A percentile compares a stretch with the other conserved stretches of the same genome.
These are phyloP conservation scores for Drosophila mercatorum DNA, from an alignment of 2,888 invertebrate species.

Conservation along the genomic window DNA sequence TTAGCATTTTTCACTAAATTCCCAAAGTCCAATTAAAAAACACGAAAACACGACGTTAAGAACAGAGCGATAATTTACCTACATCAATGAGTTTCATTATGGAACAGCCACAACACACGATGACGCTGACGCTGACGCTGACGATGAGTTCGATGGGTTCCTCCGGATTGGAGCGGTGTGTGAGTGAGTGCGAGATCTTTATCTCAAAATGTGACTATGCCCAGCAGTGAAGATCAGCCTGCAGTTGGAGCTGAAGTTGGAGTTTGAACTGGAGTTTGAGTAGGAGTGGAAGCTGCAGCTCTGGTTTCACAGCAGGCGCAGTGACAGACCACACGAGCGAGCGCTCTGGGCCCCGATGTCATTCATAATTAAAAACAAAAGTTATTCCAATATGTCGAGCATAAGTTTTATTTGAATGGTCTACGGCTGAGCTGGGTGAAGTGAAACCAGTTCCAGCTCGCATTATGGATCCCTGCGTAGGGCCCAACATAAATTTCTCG, in stretches of 20 bases:
- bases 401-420: constrained; percentile 78
- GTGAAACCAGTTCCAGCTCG: constrained; percentile 37
- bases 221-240: constrained; percentile 27
- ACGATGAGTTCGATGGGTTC: constrained; percentile 22
- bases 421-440: constrained; percentile 3
- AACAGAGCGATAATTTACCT: constrained; percentile 84
- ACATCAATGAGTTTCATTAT: constrained; percentile 83
- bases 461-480: constrained; percentile 20
- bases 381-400: constrained; percentile 82
- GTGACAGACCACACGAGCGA: constrained; percentile 70
- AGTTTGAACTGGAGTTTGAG: constrained; percentile 3
- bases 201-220: constrained; percentile 72
- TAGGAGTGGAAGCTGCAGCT: constrained; percentile 51
- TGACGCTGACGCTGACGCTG: constrained; percentile 22
- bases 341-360: constrained; percentile 53
- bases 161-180: constrained; percentile 16
- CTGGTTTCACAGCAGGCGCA: constrained; percentile 79
- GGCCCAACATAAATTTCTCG: constrained; percentile 78
- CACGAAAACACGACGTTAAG: constrained; percentile 82
- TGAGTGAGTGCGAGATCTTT: constrained; percentile 64
- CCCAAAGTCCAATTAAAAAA: constrained; percentile 83
- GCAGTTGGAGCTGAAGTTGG: background rate
- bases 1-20: constrained; percentile 84
- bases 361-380: constrained; percentile 81
- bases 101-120: constrained; percentile 53